Percentiles rank a stretch among this genome's conserved stretches.
Evolutionary conservation across 2,888 invertebrate genomes (phyloP).

Genomic region (Harpagoxenus sublaevis): DNA sequence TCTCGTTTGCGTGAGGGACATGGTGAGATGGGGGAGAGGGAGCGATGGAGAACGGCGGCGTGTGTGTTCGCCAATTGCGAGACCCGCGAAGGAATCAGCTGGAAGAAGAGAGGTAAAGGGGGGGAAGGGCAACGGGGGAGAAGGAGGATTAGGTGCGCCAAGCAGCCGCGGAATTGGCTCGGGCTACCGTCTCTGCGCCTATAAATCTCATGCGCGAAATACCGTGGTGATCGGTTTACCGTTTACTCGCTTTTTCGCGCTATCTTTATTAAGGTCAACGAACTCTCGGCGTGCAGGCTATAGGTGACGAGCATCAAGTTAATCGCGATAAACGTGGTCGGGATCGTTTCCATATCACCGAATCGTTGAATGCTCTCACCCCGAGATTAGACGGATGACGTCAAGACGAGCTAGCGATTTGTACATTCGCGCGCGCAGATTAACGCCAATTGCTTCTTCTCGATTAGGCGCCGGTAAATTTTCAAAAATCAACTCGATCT

Average conservation of each 20-base stretch:
- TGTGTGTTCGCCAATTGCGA: slow-evolving; percentile 51
- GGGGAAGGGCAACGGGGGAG: no score
- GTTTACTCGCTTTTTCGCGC: slow-evolving; percentile 50
- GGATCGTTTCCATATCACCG: background rate
- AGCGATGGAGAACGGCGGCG: slow-evolving; percentile 37
- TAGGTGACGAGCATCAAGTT: background rate
- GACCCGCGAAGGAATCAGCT: slow-evolving; percentile 14
- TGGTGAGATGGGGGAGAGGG: slow-evolving; percentile 19
- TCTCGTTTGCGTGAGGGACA: slow-evolving; percentile 52
- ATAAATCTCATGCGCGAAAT: slow-evolving; percentile 36
- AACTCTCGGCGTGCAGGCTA: slow-evolving; percentile 36
- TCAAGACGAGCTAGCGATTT: background rate
- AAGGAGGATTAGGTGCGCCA: slow-evolving; percentile 69
- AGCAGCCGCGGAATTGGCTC: slow-evolving; percentile 58
- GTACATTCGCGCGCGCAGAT: background rate
- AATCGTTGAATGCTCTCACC: background rate
- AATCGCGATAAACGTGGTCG: slow-evolving; percentile 9
- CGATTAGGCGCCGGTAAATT: background rate
- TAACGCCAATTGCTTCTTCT: background rate
- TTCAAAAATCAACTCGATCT: background rate
- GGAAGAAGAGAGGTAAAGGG: slow-evolving; percentile 1
- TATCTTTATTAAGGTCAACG: slow-evolving; percentile 48
- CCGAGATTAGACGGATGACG: slow-evolving; percentile 27
- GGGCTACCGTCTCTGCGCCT: slow-evolving; percentile 50
- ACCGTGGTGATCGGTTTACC: slow-evolving; percentile 45